A percentile compares a stretch with the other conserved stretches of the same genome.
phyloP scores from a whole-genome alignment of 2,797 vertebrate genomes.

The Sandelia bainsii region DNA sequence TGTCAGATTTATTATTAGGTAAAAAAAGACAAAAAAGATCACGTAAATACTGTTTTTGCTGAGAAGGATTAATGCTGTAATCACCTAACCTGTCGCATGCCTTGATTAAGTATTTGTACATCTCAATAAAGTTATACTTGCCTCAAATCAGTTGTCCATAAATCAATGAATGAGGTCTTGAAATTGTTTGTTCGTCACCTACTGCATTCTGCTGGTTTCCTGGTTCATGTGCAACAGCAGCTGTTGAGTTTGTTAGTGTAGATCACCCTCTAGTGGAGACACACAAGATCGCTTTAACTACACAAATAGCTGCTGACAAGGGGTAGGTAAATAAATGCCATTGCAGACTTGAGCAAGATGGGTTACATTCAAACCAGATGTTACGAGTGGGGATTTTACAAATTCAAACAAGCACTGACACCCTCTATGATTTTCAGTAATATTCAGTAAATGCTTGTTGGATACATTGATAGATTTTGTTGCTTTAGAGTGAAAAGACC shows the following conservation, averaged over 20 bases:
- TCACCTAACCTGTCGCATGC: conserved; percentile 18
- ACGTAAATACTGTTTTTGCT: conserved; percentile 14
- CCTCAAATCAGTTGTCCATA: conserved; percentile 38
- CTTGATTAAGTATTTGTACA: conserved; percentile 40
- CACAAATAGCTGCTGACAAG: conserved; percentile 11
- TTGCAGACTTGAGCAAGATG: too few species aligned
- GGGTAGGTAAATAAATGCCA: accelerated
- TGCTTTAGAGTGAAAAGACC: not conserved
- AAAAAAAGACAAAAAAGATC: not conserved
- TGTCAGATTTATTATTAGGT: conserved; percentile 37
- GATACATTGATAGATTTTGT: not conserved
- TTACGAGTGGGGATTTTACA: not conserved
- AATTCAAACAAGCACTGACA: conserved; percentile 1
- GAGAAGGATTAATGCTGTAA: conserved; percentile 9
- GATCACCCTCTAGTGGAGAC: conserved; percentile 69
- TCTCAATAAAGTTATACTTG: conserved; percentile 62
- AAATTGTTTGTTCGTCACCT: conserved; percentile 16
- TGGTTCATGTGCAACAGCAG: conserved; percentile 17
- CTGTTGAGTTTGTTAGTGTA: conserved; percentile 28
- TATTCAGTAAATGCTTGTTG: conserved; percentile 1
- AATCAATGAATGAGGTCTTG: conserved; percentile 30
- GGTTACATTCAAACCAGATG: conserved; percentile 1
- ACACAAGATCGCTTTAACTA: conserved; percentile 13
- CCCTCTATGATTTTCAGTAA: not conserved
- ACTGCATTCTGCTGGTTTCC: conserved; percentile 6